phyloP scores from a whole-genome alignment of 2,797 vertebrate genomes.

The Enteromius paludinosus region DNA sequence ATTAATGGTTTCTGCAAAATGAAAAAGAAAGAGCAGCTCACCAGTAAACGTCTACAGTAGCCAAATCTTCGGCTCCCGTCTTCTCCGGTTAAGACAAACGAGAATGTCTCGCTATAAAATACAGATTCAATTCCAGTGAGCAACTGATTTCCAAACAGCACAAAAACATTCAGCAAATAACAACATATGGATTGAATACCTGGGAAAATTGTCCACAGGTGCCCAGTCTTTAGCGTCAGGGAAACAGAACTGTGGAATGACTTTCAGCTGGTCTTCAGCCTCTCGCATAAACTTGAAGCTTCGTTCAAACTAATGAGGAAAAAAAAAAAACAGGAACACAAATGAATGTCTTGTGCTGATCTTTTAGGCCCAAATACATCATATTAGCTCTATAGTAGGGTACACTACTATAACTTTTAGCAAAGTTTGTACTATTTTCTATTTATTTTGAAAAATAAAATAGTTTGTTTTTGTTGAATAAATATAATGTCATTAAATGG shows the following conservation, averaged over 20 bases:
- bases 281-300: conserved; percentile 98
- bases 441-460: too few species aligned
- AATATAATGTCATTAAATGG: too few species aligned
- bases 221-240: conserved; percentile 98
- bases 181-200: conserved; percentile 63
- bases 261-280: conserved; percentile 95
- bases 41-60: conserved; percentile 95
- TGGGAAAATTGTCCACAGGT: conserved; percentile 86
- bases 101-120: conserved; percentile 91
- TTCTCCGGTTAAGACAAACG: conserved; percentile 97
- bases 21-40: conserved; percentile 69
- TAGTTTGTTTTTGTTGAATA: too few species aligned
- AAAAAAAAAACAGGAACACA: background rate
- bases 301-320: conserved; percentile 86
- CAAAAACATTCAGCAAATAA: background rate
- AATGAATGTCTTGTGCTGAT: background rate
- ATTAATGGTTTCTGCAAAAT: background rate
- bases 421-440: too few species aligned
- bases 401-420: background rate
- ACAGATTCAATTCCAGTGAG: background rate
- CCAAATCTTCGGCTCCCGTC: conserved; percentile 96
- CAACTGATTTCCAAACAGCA: background rate
- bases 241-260: conserved; percentile 98
- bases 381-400: background rate
- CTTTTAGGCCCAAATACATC: background rate